Base-by-base conservation (phyloP, 2,797 vertebrate genomes). In the Rhodeus uyekii region DNA sequence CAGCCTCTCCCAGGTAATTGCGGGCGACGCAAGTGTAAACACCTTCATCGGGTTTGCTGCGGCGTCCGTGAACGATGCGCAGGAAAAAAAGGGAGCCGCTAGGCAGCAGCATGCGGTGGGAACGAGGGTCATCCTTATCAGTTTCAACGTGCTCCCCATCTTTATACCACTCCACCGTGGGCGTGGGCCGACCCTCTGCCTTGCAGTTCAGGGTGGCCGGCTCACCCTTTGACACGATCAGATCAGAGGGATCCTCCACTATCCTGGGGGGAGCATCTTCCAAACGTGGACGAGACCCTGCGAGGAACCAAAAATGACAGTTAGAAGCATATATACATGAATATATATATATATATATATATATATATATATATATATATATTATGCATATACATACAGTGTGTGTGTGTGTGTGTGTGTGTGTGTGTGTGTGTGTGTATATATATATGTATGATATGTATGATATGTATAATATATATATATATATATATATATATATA, bases 51-150 rank as follows among this genome's bases (percentile, higher is more conserved):
- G 96, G 97, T 80, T 96, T 96, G 87, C 96, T 96, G 2, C 98
- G 91, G 12, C 98, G 93, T 0, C 97, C 97, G 0, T 98, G 98
- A 4, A 98, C 95, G 50, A 97, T 98, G 4, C 97, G 96, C 10
- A 98, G 95, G 89, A 99, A 98, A 92, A 98, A 99, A 84, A 99
- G 96, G 5, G 97, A 96, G 1, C 98, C 98, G 0, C 96, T 97
- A 71, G 97, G 97, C 68, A 99, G 93, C 68, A 99, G 94, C 93
- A 98, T 97, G 80, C 98, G 97, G 88, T 99, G 97, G 0, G 98
- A 98, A 0, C 97, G 96, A 0, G 97, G 97, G 81, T 99, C 97
- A 5, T 99, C 98, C 8, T 90, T 93, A 87, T 97, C 96, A 0
- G 98, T 99, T 88, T 97, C 96, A 86, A 99, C 97, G 0, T 96